Evolutionary conservation across 2,113 vertebrate genomes (phyloP).

Genomic region (Gnathonemus longibarbis): DNA sequence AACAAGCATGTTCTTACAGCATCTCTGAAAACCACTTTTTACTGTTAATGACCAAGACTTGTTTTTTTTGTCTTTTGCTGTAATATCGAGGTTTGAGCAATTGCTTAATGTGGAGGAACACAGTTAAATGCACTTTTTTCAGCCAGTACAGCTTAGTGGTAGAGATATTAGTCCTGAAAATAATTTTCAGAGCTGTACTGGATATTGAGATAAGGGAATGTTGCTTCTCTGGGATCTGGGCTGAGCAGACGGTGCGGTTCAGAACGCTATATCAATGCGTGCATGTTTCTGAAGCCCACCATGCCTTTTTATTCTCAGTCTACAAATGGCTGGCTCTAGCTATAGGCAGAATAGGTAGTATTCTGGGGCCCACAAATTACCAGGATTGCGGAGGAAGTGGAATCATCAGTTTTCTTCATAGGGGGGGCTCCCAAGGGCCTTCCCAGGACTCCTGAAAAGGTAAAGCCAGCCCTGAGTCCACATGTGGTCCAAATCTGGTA

Average conservation of each 20-base stretch:
- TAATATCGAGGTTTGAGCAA: background rate
- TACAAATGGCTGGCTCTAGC: background rate
- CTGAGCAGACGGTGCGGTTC: background rate
- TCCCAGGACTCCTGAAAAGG: background rate
- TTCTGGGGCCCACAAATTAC: background rate
- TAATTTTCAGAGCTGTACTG: background rate
- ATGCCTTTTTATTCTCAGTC: background rate
- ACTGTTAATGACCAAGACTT: background rate
- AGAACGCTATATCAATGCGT: background rate
- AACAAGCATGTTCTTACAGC: background rate
- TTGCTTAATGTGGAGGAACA: background rate
- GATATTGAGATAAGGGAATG: background rate
- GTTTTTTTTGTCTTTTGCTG: constrained; percentile 25
- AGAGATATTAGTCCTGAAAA: background rate
- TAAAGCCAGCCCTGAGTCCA: background rate
- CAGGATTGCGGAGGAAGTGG: background rate
- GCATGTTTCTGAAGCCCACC: background rate
- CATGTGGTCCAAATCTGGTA: background rate
- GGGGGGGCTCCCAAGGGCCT: background rate
- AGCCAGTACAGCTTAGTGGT: background rate
- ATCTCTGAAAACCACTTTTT: background rate
- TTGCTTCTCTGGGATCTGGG: background rate
- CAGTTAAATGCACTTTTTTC: background rate
- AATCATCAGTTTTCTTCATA: background rate
- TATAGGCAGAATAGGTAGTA: background rate